A percentile compares a stretch with the other conserved stretches of the same genome.
Evolutionary conservation across 2,797 vertebrate genomes (phyloP).

Genomic region (Nyctalus aviator): DNA sequence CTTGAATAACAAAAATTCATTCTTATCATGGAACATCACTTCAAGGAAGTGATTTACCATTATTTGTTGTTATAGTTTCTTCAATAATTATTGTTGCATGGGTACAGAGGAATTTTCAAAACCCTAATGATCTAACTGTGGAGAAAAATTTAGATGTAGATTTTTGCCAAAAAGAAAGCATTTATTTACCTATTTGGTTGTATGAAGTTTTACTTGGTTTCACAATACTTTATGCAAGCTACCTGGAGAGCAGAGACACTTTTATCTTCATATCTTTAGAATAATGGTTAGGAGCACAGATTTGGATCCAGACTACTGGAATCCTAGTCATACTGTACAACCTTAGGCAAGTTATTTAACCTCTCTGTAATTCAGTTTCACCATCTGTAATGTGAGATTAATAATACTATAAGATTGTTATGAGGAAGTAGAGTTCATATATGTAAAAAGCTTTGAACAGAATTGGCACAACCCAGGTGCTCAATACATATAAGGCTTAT

Average conservation of each 20-base stretch:
- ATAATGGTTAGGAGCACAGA: background rate
- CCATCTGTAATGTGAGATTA: background rate
- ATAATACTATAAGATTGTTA: background rate
- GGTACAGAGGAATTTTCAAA: constrained; percentile 41
- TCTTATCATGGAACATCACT: background rate
- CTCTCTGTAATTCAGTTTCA: background rate
- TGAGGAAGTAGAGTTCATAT: background rate
- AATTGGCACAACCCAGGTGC: background rate
- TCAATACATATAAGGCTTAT: background rate
- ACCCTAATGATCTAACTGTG: background rate
- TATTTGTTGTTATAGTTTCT: background rate
- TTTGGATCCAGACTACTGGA: background rate
- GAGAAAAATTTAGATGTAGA: constrained; percentile 10
- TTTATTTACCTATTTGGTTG: background rate
- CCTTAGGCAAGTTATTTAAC: background rate
- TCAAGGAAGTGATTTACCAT: constrained; percentile 29
- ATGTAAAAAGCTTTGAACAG: constrained; percentile 8
- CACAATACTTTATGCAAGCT: background rate
- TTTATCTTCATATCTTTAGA: background rate
- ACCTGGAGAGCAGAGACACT: background rate
- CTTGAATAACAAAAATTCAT: constrained; percentile 34
- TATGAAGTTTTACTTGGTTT: background rate
- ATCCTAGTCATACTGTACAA: background rate
- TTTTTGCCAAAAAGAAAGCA: background rate
- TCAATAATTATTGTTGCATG: constrained; percentile 26